Percentiles rank a stretch among this genome's conserved stretches.
phyloP scores from a whole-genome alignment of 2,888 invertebrate genomes.

The Thalpophila matura region DNA sequence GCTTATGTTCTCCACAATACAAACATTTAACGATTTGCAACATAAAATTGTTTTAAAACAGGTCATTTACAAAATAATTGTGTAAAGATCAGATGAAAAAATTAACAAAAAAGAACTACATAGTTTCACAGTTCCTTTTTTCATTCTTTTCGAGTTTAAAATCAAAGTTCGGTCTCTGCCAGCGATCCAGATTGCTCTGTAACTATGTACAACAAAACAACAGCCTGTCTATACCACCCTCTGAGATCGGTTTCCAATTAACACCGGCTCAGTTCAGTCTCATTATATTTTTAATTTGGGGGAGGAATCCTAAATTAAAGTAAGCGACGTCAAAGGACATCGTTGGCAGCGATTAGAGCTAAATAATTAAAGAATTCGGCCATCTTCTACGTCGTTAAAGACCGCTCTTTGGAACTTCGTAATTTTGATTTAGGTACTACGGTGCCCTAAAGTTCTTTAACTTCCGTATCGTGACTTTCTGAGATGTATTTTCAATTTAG shows the following conservation, averaged over 20 bases:
- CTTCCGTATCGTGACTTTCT: conserved; percentile 65
- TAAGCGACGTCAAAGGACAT: conserved; percentile 89
- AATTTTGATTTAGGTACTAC: conserved; percentile 83
- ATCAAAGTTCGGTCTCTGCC: too few relatives aligned
- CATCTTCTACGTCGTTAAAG: conserved; percentile 88
- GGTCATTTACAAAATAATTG: neutral
- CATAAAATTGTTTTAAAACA: neutral
- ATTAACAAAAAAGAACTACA: too few relatives aligned
- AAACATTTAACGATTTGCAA: too few relatives aligned
- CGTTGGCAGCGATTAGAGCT: conserved; percentile 88
- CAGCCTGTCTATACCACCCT: conserved; percentile 73
- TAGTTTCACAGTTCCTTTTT: too few relatives aligned
- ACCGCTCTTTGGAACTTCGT: conserved; percentile 80
- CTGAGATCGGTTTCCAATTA: conserved; percentile 90
- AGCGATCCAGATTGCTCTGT: too few relatives aligned
- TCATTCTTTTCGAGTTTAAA: too few relatives aligned
- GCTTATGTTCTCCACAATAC: too few relatives aligned
- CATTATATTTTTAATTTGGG: conserved; percentile 91
- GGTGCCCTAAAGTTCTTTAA: conserved; percentile 70
- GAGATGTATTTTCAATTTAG: conserved; percentile 62
- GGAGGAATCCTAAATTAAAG: conserved; percentile 89
- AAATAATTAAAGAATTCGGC: conserved; percentile 90
- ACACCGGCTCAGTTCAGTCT: conserved; percentile 86
- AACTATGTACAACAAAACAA: conserved; percentile 37
- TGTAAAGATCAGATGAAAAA: too few relatives aligned